Percentiles rank a stretch among this genome's conserved stretches.
Conservation (phyloP, 30 jellyfish, hydroid and myxozoan genomes). For the Cassiopea xamachana region DNA sequence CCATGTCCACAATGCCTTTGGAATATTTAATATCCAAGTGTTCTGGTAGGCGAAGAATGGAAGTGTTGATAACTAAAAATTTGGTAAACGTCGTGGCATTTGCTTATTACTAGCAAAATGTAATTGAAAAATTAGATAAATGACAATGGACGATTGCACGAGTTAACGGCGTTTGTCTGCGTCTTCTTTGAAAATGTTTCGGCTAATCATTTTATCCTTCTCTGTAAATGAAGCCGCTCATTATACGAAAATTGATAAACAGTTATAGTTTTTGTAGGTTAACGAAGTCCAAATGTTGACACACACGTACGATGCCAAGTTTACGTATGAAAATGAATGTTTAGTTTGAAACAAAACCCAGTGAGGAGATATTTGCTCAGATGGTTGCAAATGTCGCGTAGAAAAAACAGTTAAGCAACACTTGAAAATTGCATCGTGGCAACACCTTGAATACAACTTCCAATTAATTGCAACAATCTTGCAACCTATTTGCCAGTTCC, state of each 20-base stretch:
- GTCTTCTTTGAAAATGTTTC: not conserved
- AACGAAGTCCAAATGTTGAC: slow-evolving; percentile 3
- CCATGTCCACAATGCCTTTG: too few species aligned
- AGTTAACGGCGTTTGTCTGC: not conserved
- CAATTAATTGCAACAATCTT: too few species aligned
- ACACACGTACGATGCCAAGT: not conserved
- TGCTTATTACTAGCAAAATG: too few species aligned
- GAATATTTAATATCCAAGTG: too few species aligned
- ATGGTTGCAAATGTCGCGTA: not conserved
- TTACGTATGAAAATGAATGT: not conserved
- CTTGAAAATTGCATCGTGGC: not conserved
- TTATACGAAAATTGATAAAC: not conserved
- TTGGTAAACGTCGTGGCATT: too few species aligned
- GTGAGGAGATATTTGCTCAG: slow-evolving; percentile 9
- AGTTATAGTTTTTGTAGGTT: not conserved
- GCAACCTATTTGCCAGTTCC: not conserved
- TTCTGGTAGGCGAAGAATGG: too few species aligned
- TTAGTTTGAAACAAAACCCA: slow-evolving; percentile 13
- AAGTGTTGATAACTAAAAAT: too few species aligned
- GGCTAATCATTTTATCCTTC: not conserved
- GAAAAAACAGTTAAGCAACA: not conserved
- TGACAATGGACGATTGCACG: too few species aligned
- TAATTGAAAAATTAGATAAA: too few species aligned
- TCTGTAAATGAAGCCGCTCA: not conserved
- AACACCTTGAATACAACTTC: not conserved